A percentile compares a stretch with the other conserved stretches of the same genome.
Conservation (phyloP, 2,888 invertebrate species). For the Lapara coniferarum region DNA sequence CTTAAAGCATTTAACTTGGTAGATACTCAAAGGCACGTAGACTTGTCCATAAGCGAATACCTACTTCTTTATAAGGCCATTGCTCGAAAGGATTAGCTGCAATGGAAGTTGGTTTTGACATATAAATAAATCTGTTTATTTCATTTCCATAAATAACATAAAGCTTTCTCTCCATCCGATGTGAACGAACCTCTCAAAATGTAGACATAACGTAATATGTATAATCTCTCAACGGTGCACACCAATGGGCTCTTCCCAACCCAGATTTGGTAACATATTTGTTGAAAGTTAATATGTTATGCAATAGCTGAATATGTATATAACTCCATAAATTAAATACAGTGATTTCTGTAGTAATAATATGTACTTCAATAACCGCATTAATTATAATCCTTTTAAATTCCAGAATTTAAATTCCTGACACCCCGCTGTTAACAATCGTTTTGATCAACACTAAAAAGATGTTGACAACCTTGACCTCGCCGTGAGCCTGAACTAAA, state of each 20-base stretch:
- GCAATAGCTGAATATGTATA: neutral
- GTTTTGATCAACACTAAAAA: neutral
- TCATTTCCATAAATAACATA: neutral
- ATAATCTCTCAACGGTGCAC: conserved; percentile 1
- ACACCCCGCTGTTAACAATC: neutral
- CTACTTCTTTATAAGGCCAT: neutral
- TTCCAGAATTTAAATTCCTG: too few relatives aligned
- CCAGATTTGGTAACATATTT: conserved; percentile 6
- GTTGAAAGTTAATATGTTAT: conserved; percentile 5
- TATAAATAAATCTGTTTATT: neutral
- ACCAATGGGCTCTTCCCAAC: conserved; percentile 1
- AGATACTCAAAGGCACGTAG: too few relatives aligned
- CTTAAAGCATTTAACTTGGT: too few relatives aligned
- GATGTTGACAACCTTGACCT: conserved; percentile 18
- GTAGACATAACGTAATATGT: conserved; percentile 6
- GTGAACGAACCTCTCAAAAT: conserved; percentile 15
- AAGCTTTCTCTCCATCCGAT: conserved; percentile 14
- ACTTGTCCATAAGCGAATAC: neutral
- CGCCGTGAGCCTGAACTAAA: conserved; percentile 7
- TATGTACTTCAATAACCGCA: neutral
- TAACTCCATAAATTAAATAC: neutral
- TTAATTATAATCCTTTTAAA: neutral
- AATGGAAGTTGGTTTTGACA: neutral
- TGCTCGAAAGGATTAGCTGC: neutral
- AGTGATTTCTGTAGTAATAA: too few relatives aligned